Base-by-base conservation (phyloP, 2,888 invertebrate genomes). In the Metacarcinus magister region DNA sequence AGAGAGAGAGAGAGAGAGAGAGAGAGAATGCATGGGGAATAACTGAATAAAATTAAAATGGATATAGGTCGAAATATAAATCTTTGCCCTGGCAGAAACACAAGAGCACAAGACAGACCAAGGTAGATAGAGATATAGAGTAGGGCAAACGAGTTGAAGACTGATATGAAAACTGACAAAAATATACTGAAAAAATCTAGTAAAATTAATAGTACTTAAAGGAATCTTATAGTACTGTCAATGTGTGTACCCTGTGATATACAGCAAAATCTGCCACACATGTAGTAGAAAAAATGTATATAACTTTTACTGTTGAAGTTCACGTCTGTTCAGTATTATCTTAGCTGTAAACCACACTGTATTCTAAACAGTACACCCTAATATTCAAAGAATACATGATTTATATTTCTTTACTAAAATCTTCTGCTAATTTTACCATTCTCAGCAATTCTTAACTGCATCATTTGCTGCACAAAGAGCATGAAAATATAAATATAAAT, bases 191-290 rank as follows among this genome's bases (percentile, higher is more conserved):
- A n/a, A 75, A 75, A 4, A 75, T 75, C 75, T 75, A 28, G 75
- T 75, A 75, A 75, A 75, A 8, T 75, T 28, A n/a, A 75, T 75
- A 75, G 75, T 75, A 75, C 75, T 75, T 8, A 28, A 28, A 75
- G 75, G 75, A 75, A 75, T 28, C n/a, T 3, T 75, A 28, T 75
- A n/a, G 10, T 5, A 10, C 75, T 75, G 75, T 28, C 75, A 75
- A 75, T 8, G n/a, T 75, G 75, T 75, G 75, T n/a, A 75, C n/a
- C 75, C 8, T 28, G 28, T 75, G n/a, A 75, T 28, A n/a, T 75
- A 75, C 75, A 75, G 75, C 75, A 75, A 75, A 75, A n/a, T 75
- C 75, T 75, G 75, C 28, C 75, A 23, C 75, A 75, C 60, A 60
- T 60, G 60, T 23, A 60, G 60, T 23, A 23, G 23, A 23, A 60